Evolutionary conservation across 2,888 invertebrate species (phyloP).

Genomic region (Nephrotoma guestfalica): DNA sequence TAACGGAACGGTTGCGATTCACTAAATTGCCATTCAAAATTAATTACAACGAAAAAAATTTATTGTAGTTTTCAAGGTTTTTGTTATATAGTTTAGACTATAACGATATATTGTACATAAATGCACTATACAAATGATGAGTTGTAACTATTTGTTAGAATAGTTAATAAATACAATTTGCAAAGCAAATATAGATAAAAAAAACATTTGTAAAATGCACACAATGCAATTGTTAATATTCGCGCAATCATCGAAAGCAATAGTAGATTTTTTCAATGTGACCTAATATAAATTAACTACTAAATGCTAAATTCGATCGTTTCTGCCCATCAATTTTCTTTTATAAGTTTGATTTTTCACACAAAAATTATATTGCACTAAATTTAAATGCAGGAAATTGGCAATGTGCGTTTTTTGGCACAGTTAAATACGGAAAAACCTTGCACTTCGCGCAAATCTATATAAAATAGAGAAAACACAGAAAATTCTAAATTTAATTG

Average conservation of each 20-base stretch:
- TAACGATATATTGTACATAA: background rate
- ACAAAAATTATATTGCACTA: background rate
- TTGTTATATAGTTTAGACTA: background rate
- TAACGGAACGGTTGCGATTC: background rate
- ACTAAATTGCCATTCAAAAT: constrained; percentile 2
- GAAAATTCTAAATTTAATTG: background rate
- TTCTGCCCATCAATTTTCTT: background rate
- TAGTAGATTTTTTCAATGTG: background rate
- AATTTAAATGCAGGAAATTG: background rate
- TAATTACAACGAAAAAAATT: background rate
- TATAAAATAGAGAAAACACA: background rate
- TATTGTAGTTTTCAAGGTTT: background rate
- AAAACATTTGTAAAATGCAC: background rate
- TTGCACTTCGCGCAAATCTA: background rate
- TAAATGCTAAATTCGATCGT: background rate
- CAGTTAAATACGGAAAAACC: background rate
- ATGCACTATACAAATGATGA: background rate
- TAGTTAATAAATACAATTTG: background rate
- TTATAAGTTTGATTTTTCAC: background rate
- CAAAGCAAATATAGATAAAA: background rate
- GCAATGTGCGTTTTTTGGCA: background rate
- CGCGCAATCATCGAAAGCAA: background rate
- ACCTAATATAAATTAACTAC: background rate
- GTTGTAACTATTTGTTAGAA: background rate
- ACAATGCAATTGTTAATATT: background rate